These are phyloP conservation scores for Malurus cyaneus DNA, from an alignment of 2,113 vertebrate species.

Conservation along the genomic window DNA sequence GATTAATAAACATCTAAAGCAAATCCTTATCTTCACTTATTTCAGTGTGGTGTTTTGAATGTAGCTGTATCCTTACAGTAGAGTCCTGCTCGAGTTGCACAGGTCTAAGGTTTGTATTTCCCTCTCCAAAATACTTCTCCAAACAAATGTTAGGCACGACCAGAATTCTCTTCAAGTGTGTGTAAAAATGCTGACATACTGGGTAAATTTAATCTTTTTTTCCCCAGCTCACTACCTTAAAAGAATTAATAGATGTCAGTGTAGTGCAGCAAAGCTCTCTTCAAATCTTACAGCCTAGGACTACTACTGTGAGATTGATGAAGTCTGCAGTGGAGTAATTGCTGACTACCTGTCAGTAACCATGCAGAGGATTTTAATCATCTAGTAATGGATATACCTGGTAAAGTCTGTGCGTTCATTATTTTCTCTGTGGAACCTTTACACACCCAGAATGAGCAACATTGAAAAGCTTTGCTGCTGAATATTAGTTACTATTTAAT, in stretches of 20 bases:
- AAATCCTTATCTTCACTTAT: slow-evolving; percentile 50
- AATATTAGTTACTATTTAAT: not conserved
- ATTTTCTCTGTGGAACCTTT: not conserved
- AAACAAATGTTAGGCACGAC: not conserved
- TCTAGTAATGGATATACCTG: not conserved
- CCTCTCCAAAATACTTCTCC: not conserved
- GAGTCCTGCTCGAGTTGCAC: not conserved
- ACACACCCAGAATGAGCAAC: rapidly evolving
- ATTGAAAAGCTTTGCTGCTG: not conserved
- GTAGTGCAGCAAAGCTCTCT: not conserved
- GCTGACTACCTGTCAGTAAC: not conserved
- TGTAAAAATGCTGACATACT: not conserved
- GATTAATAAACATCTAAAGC: slow-evolving; percentile 67
- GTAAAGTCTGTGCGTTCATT: not conserved
- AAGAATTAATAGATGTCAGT: not conserved
- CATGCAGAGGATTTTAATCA: not conserved
- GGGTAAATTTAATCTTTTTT: not conserved
- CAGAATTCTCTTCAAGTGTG: not conserved
- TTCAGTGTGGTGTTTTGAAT: slow-evolving; percentile 55
- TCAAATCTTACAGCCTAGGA: not conserved
- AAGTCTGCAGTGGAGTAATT: not conserved
- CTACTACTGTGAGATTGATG: not conserved
- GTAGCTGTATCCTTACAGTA: not conserved
- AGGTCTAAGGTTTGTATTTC: not conserved
- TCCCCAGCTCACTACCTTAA: not conserved